Evolutionary conservation across 2,113 vertebrate genomes (phyloP), one percentile per base, ranked within the genome.

Genomic region (Andinoacara biseriatus): DNA sequence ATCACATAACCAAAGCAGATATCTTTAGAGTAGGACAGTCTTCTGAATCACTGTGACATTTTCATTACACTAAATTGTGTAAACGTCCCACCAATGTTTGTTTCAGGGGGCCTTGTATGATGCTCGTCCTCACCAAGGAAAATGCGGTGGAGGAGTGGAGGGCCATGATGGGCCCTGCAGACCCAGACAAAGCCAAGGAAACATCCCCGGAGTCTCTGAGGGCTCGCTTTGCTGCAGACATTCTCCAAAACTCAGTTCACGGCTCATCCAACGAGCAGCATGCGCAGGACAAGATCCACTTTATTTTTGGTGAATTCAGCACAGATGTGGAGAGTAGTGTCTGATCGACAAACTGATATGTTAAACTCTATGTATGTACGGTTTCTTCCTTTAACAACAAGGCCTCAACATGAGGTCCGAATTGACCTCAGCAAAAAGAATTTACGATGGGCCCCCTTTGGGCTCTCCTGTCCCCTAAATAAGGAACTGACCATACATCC

Each of bases 61-160:
- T 57, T 15, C 26, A 18, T 57, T 54, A 46, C 9, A 18, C 24
- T 7, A 33, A 49, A 54, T 4, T 15, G 5, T 31, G 11, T 69
- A 46, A 67, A 69, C 20, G 49, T 83, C 6, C 40, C 18, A 7
- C 52, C 18, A 31, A 58, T 38, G 6, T 52, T 72, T 83, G 5
- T 56, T 92, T n/a, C 92, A 98, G 97, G 17, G 96, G 96, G 1
- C 93, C 94, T 1, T 96, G 95, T 56, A 2, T 95, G 90, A 74
- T 96, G 92, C 93, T 98, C 88, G 58, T 95, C 56, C 89, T 98
- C 83, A 94, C 89, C 56, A 97, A 96, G 83, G 96, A 97, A 89
- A 96, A 97, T 76, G 97, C 97, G 5, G 86, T 97, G 85, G 85
- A 94, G 54, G 96, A 97, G 3, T 98, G 96, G 97, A 96, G 96